These are phyloP conservation scores for Acanthococcus lagerstroemiae DNA, from an alignment of 2,888 invertebrate genomes.

Conservation along the genomic window DNA sequence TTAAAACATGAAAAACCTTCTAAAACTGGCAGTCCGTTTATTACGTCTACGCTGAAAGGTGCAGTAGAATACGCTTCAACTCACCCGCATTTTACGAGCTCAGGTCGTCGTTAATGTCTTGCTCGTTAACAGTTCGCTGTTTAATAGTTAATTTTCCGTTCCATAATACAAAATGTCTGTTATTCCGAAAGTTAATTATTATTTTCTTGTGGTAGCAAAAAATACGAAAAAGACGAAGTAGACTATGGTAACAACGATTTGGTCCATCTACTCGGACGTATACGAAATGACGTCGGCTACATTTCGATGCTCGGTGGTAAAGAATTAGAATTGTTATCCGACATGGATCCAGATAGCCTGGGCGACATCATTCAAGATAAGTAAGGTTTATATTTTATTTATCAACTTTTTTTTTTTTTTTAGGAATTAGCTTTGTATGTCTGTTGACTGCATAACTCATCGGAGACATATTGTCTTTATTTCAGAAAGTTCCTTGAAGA, in stretches of 20 bases:
- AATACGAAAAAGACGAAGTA: constrained; percentile 37
- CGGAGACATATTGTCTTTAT: too few relatives aligned
- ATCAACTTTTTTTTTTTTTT: background rate
- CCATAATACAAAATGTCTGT: background rate
- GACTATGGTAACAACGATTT: constrained; percentile 42
- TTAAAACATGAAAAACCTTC: too few relatives aligned
- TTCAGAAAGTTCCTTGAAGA: constrained; percentile 60
- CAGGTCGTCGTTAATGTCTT: too few relatives aligned
- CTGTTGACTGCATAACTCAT: background rate
- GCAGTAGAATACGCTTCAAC: too few relatives aligned
- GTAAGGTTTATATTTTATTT: constrained; percentile 43
- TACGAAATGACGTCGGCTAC: constrained; percentile 43
- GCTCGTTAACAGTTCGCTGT: too few relatives aligned
- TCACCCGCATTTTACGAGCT: background rate
- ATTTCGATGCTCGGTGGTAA: constrained; percentile 74
- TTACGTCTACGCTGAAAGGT: too few relatives aligned
- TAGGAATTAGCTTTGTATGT: background rate
- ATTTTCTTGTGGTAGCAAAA: constrained; percentile 12
- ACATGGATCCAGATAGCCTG: constrained; percentile 82
- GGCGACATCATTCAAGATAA: constrained; percentile 67
- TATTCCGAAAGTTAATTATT: too few relatives aligned
- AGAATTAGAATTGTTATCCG: constrained; percentile 71
- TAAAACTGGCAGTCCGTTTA: too few relatives aligned
- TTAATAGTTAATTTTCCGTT: too few relatives aligned
- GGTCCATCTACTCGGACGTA: constrained; percentile 30